These are phyloP conservation scores for Sinopyrophorus schimmeli DNA, from an alignment of 2,888 invertebrate species.

Conservation along the genomic window DNA sequence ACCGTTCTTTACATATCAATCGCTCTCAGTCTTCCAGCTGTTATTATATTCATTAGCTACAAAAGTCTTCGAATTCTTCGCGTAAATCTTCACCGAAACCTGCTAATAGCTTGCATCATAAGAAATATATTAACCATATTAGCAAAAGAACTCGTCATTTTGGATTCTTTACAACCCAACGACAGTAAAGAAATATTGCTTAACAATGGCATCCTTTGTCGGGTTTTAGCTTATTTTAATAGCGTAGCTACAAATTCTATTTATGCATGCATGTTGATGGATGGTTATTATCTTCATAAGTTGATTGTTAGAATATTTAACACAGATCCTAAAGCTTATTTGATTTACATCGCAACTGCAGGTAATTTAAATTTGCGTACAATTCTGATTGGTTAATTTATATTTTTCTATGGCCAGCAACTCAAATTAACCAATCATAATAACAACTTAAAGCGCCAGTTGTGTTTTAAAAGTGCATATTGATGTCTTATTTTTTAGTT, in stretches of 20 bases:
- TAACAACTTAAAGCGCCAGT: too few species aligned
- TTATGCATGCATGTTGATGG: conserved; percentile 71
- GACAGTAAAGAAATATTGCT: conserved; percentile 57
- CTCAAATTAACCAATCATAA: too few species aligned
- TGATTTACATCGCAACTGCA: conserved; percentile 56
- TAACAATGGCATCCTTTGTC: conserved; percentile 59
- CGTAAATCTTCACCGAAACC: conserved; percentile 63
- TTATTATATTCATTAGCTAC: conserved; percentile 61
- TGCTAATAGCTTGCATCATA: conserved; percentile 62
- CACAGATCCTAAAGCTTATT: conserved; percentile 58
- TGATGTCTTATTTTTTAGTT: conserved; percentile 42
- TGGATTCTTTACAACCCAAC: conserved; percentile 59
- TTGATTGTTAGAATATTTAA: conserved; percentile 67
- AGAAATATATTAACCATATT: conserved; percentile 63
- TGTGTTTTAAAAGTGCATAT: not conserved
- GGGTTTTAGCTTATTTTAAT: conserved; percentile 60
- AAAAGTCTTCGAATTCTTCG: conserved; percentile 57
- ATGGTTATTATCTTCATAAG: conserved; percentile 68
- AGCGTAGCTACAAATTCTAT: conserved; percentile 62
- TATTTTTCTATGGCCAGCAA: too few species aligned
- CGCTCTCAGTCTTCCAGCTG: conserved; percentile 60
- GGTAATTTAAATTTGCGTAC: conserved; percentile 48
- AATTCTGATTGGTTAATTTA: too few species aligned
- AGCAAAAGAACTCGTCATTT: conserved; percentile 61
- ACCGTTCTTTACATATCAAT: conserved; percentile 59